Percentiles rank a stretch among this genome's conserved stretches.
phyloP scores from a whole-genome alignment of 1,140 invertebrate species.

The Zaprionus tsacasi region DNA sequence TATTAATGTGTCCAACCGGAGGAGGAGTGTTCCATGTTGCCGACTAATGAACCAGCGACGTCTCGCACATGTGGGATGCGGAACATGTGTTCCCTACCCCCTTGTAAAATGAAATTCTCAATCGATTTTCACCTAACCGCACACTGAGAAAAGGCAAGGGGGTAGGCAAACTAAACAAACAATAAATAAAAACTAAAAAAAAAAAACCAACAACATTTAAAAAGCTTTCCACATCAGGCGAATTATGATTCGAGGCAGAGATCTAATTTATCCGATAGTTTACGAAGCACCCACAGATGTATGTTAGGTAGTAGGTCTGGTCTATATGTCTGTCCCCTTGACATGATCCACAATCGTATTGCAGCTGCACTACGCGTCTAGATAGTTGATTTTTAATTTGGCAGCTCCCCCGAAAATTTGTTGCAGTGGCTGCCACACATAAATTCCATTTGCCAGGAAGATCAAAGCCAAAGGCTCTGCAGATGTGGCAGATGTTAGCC shows the following conservation, averaged over 20 bases:
- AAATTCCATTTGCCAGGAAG: constrained; percentile 63
- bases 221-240: constrained; percentile 65
- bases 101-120: constrained; percentile 46
- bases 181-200: constrained; percentile 60
- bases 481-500: constrained; percentile 42
- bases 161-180: constrained; percentile 58
- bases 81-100: constrained; percentile 37
- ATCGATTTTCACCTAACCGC: constrained; percentile 52
- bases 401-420: constrained; percentile 24
- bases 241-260: constrained; percentile 59
- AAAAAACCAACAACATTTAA: constrained; percentile 19
- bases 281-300: constrained; percentile 4
- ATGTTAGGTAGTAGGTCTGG: constrained; percentile 4
- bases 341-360: constrained; percentile 51
- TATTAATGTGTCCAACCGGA: constrained; percentile 39
- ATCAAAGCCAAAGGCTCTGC: constrained; percentile 63
- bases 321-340: constrained; percentile 10
- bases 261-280: constrained; percentile 55
- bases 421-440: constrained; percentile 54
- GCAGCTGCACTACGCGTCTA: constrained; percentile 46
- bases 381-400: constrained; percentile 57
- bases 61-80: constrained; percentile 35
- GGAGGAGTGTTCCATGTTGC: constrained; percentile 31
- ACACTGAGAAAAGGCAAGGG: not conserved
- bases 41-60: constrained; percentile 53